A percentile compares a stretch with the other conserved stretches of the same genome.
Conservation (phyloP, 2,113 vertebrate genomes). For the Melospiza georgiana region DNA sequence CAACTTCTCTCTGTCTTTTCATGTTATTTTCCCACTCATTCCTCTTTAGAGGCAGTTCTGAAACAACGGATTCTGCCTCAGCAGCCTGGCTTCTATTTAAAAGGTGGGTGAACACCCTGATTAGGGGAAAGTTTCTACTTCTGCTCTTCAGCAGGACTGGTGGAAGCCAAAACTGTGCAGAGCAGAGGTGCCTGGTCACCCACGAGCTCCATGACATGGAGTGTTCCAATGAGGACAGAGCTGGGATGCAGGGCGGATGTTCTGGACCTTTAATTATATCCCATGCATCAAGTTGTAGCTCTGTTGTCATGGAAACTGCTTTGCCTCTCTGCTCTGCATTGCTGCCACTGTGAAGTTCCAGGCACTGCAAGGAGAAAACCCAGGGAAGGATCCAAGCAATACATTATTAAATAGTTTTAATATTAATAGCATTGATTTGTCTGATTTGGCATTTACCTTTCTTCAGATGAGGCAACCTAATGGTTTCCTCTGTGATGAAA, state of each 20-base stretch:
- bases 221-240: background rate
- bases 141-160: background rate
- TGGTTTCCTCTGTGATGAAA: background rate
- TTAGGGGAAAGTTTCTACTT: background rate
- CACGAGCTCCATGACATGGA: background rate
- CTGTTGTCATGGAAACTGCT: conserved; percentile 37
- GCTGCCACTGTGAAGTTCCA: background rate
- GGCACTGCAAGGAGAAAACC: background rate
- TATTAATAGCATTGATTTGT: conserved; percentile 11
- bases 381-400: background rate
- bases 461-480: background rate
- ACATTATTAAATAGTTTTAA: conserved; percentile 8
- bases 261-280: conserved; percentile 22
- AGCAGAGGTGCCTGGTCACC: background rate
- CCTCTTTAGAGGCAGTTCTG: background rate
- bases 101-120: background rate
- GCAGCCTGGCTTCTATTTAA: conserved; percentile 1
- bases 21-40: background rate
- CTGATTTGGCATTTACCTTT: background rate
- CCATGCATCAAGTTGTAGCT: conserved; percentile 2
- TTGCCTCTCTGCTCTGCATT: background rate
- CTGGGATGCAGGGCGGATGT: background rate
- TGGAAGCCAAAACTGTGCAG: background rate
- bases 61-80: background rate
- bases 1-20: background rate